Evolutionary conservation across 2,113 vertebrate species (phyloP).

Genomic region (Aegotheles bennettii): DNA sequence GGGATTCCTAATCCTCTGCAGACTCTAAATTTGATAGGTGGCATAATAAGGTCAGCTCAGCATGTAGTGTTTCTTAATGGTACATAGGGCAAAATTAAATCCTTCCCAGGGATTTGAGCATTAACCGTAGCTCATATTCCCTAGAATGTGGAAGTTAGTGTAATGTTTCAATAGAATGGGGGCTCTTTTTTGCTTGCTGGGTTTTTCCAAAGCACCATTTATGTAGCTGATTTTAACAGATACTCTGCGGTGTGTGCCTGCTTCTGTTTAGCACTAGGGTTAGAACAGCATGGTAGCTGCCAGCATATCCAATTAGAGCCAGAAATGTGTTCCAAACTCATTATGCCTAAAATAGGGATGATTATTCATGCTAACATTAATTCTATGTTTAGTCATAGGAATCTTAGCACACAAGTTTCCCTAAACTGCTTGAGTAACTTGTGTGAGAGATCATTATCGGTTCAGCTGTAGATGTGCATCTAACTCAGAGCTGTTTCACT

Average conservation of each 20-base stretch:
- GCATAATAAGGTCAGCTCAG: slow-evolving; percentile 47
- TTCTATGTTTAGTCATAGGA: not conserved
- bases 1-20: slow-evolving; percentile 50
- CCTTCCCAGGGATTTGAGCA: slow-evolving; percentile 13
- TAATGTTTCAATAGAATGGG: not conserved
- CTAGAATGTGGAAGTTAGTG: not conserved
- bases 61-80: not conserved
- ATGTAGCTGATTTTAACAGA: not conserved
- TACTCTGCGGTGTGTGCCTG: not conserved
- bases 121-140: not conserved
- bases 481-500: not conserved
- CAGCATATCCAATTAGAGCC: not conserved
- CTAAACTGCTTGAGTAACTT: not conserved
- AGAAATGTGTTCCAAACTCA: slow-evolving; percentile 2
- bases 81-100: slow-evolving; percentile 10
- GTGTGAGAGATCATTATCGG: not conserved
- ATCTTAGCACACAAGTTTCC: not conserved
- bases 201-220: not conserved
- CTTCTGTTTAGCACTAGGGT: not conserved
- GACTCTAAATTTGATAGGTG: slow-evolving; percentile 47
- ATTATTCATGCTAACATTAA: slow-evolving; percentile 1
- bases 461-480: not conserved
- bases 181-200: not conserved
- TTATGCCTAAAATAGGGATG: slow-evolving; percentile 27
- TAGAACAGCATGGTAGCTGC: not conserved